Evolutionary conservation across 1,140 invertebrate genomes (phyloP).

Genomic region (Bombus cullumanus): DNA sequence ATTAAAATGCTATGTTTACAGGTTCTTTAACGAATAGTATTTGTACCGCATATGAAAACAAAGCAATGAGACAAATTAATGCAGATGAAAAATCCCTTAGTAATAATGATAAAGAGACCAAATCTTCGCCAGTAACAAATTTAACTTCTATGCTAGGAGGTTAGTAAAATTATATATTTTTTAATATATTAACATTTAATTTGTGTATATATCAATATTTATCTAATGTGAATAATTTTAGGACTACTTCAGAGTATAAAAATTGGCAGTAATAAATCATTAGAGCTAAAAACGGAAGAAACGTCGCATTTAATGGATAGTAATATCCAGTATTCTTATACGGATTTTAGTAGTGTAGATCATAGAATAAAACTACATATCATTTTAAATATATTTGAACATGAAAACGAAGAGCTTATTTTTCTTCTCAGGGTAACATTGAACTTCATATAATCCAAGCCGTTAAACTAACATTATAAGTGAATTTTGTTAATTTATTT

Average conservation of each 20-base stretch:
- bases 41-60: conserved; percentile 85
- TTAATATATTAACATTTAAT: neutral
- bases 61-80: conserved; percentile 63
- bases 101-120: conserved; percentile 63
- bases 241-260: conserved; percentile 80
- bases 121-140: conserved; percentile 69
- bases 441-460: neutral
- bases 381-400: conserved; percentile 83
- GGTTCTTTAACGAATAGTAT: conserved; percentile 86
- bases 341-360: conserved; percentile 83
- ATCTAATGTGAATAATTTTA: conserved; percentile 48
- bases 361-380: conserved; percentile 85
- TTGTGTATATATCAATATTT: neutral
- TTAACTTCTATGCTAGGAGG: conserved; percentile 77
- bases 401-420: conserved; percentile 83
- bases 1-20: conserved; percentile 59
- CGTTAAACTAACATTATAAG: neutral
- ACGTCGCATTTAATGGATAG: conserved; percentile 60
- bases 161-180: conserved; percentile 46
- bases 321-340: conserved; percentile 84
- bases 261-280: conserved; percentile 68
- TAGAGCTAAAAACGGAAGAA: conserved; percentile 68
- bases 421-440: conserved; percentile 81
- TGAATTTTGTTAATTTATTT: neutral
- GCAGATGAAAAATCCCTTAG: conserved; percentile 67